A percentile compares a stretch with the other conserved stretches of the same genome.
Evolutionary conservation across 2,888 invertebrate species (phyloP).

Genomic region (Platynereis dumerilii): DNA sequence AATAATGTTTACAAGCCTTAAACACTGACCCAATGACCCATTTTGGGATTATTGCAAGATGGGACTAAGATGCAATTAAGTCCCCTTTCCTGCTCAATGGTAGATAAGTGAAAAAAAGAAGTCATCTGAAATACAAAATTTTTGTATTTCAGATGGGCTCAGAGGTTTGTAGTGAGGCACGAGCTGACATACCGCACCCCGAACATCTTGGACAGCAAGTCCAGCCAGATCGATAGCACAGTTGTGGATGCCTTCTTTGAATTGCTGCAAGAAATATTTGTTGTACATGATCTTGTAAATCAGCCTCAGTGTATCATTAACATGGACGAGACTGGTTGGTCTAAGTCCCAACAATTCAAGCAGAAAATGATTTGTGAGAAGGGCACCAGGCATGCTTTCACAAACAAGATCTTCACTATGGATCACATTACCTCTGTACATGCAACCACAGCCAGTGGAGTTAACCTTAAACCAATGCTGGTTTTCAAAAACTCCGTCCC

Average conservation of each 20-base stretch:
- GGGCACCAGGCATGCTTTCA: not conserved
- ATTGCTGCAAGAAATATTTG: not conserved
- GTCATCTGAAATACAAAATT: no score
- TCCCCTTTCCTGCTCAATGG: no score
- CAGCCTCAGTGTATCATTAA: not conserved
- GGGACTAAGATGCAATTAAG: no score
- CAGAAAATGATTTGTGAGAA: conserved; percentile 1
- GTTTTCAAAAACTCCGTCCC: not conserved
- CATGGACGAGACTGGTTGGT: conserved; percentile 1
- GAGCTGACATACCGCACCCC: not conserved
- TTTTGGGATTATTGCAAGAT: no score
- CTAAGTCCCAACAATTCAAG: not conserved
- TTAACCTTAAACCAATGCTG: not conserved
- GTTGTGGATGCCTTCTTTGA: no score
- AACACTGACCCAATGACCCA: no score
- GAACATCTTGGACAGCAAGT: not conserved
- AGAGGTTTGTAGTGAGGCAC: not conserved
- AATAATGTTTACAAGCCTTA: no score
- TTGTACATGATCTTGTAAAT: not conserved
- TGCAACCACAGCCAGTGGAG: not conserved
- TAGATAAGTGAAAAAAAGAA: no score
- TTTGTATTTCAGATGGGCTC: no score
- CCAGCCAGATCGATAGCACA: no score
- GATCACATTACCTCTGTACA: conserved; percentile 1
- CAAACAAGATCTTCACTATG: not conserved